phyloP scores from a whole-genome alignment of 2,797 vertebrate genomes.

The Oceanodroma leucorhoa region DNA sequence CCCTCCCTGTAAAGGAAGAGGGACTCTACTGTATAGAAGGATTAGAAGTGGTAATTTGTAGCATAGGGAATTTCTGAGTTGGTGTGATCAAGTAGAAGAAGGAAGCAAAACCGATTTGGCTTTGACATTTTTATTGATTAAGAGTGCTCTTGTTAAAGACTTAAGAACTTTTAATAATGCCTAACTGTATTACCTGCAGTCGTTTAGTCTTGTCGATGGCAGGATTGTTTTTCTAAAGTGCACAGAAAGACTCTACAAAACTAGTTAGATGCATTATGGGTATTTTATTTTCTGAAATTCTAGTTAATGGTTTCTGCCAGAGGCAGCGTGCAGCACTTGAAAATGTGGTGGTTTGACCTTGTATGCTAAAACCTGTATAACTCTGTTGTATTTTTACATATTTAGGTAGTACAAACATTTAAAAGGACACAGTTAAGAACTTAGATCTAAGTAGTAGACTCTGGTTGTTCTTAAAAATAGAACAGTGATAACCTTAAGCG shows the following conservation, averaged over 20 bases:
- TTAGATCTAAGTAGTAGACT: background rate
- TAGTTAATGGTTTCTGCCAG: conserved; percentile 34
- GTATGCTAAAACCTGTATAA: background rate
- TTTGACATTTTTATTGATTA: conserved; percentile 32
- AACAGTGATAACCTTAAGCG: background rate
- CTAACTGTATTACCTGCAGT: background rate
- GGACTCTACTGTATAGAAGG: background rate
- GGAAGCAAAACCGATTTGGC: background rate
- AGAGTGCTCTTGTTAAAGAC: background rate
- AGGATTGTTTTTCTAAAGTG: background rate
- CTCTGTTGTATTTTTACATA: background rate
- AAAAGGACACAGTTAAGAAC: background rate
- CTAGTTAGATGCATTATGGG: background rate
- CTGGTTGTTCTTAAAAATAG: background rate
- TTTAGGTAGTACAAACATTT: background rate
- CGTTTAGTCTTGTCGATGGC: background rate
- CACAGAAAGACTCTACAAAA: background rate
- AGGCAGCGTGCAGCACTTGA: background rate
- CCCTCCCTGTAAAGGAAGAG: background rate
- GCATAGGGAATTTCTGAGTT: background rate
- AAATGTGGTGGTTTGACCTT: conserved; percentile 17
- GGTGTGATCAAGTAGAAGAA: background rate
- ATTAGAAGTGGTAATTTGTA: conserved; percentile 16
- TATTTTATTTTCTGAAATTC: conserved; percentile 35
- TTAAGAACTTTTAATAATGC: background rate